phyloP scores from a whole-genome alignment of 2,113 vertebrate genomes.

The Scophthalmus maximus region DNA sequence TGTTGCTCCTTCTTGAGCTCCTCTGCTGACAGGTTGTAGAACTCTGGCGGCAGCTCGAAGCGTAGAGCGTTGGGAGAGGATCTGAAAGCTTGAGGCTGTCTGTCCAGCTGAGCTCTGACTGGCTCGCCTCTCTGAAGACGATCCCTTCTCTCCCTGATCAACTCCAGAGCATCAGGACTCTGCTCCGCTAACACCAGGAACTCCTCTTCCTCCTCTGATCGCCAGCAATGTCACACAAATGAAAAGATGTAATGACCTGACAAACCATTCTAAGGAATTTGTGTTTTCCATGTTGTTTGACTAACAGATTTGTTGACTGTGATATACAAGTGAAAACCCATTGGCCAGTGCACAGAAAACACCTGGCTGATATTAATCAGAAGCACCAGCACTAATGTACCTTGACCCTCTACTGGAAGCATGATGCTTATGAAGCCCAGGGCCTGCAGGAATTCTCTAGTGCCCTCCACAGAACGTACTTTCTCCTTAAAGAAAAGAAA shows the following conservation, averaged over 20 bases:
- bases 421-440: slow-evolving; percentile 86
- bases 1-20: slow-evolving; percentile 90
- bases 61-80: slow-evolving; percentile 84
- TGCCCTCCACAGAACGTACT: slow-evolving; percentile 88
- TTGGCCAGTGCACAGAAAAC: not conserved
- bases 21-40: slow-evolving; percentile 89
- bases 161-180: slow-evolving; percentile 75
- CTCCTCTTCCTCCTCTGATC: slow-evolving; percentile 86
- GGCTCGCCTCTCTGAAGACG: slow-evolving; percentile 87
- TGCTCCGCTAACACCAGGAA: slow-evolving; percentile 87
- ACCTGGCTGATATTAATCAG: not conserved
- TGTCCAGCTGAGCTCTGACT: slow-evolving; percentile 86
- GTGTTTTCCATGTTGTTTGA: not conserved
- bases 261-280: not conserved
- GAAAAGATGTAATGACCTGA: not conserved
- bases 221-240: not conserved
- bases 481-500: slow-evolving; percentile 85
- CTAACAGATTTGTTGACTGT: not conserved
- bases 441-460: slow-evolving; percentile 89
- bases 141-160: slow-evolving; percentile 83
- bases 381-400: slow-evolving; percentile 66
- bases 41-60: slow-evolving; percentile 91
- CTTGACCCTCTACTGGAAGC: slow-evolving; percentile 86
- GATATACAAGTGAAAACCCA: not conserved
- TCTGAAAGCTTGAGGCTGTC: slow-evolving; percentile 84